A percentile compares a stretch with the other conserved stretches of the same genome.
phyloP scores from a whole-genome alignment of 2,113 vertebrate species.

The Chaetops frenatus region DNA sequence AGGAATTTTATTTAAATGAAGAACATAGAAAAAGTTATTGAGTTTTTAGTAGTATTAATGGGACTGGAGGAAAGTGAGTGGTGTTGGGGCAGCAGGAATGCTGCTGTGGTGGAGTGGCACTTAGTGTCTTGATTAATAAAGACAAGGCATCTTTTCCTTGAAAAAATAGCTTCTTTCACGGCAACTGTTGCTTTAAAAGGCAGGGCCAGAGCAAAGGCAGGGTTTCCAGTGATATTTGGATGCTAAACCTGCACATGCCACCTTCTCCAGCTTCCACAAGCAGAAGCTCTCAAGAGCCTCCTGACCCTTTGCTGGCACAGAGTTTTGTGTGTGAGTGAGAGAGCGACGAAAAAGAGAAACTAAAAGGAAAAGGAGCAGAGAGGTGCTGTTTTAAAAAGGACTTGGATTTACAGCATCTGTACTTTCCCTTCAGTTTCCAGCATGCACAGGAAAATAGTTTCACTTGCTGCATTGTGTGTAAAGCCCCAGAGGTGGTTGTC shows the following conservation, averaged over 20 bases:
- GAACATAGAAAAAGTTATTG: constrained; percentile 15
- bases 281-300: constrained; percentile 38
- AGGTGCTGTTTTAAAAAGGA: constrained; percentile 45
- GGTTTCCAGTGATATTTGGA: constrained; percentile 56
- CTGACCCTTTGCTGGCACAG: constrained; percentile 31
- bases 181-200: constrained; percentile 57
- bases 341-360: constrained; percentile 11
- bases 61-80: constrained; percentile 15
- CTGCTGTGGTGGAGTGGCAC: constrained; percentile 23
- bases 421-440: constrained; percentile 28
- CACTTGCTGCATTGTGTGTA: background rate
- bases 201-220: constrained; percentile 28
- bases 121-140: constrained; percentile 58
- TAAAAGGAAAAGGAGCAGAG: constrained; percentile 38
- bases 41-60: constrained; percentile 52
- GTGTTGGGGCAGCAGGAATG: constrained; percentile 47
- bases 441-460: background rate
- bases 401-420: constrained; percentile 23
- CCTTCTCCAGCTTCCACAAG: constrained; percentile 53
- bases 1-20: constrained; percentile 67
- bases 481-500: background rate
- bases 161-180: constrained; percentile 30
- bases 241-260: constrained; percentile 54
- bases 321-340: background rate
- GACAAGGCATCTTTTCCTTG: constrained; percentile 26